Evolutionary conservation across 2,113 vertebrate species (phyloP), one percentile per base, ranked within the genome.

Genomic region (Larimichthys polyactis): DNA sequence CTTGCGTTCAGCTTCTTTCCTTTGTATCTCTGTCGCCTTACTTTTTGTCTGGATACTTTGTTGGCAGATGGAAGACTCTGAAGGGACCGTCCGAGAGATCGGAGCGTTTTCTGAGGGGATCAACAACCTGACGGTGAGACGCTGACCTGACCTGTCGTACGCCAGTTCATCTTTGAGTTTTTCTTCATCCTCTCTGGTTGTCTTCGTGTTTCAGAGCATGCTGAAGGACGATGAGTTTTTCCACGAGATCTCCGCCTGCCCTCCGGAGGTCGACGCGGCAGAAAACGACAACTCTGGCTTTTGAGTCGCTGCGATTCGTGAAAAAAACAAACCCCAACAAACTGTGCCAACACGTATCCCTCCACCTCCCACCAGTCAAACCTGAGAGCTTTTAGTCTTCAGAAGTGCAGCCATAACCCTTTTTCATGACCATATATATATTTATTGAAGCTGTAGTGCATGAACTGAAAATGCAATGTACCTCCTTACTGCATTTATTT

Each of bases 51-150:
- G 2, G 64, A 1, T 65, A 3, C 20, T 40, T 32, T 44, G 40
- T 24, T 69, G 78, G 64, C 75, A 99, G 98, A 98, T 99, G 96
- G 98, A 99, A 46, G 97, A 99, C 89, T 99, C 98, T 0, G 98
- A 99, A 87, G 97, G 97, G 52, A 97, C 98, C 0, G 97, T 99
- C 72, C 95, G 95, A 70, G 96, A 99, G 92, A 99, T 99, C 14
- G 98, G 97, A 68, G 98, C 90, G 0, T 99, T 99, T 90, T 99
- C 98, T 1, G 97, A 99, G 87, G 98, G 95, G 85, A 99, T 99
- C 94, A 98, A 98, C 94, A 99, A 99, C 75, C 93, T 99, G 78
- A 99, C 98, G 2, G 98, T 99, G 93, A 97, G 97, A 64, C 11
- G 11, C 57, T 27, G 32, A 65, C 32, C 66, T 52, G 52, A 32